Base-by-base conservation (phyloP, 2,888 invertebrate genomes). In the Palloptera scutellata region DNA sequence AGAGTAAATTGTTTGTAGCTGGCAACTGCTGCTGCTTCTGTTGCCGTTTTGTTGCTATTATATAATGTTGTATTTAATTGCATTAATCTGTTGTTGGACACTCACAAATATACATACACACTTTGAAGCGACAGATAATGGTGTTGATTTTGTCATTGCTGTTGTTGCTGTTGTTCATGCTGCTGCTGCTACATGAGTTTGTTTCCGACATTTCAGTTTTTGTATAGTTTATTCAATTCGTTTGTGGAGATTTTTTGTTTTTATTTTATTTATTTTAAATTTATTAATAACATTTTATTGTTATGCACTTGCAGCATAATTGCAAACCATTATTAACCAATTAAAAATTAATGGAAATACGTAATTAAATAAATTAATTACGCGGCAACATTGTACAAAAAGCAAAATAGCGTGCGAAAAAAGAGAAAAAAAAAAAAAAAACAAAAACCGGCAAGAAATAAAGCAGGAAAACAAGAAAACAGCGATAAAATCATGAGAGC, bases 301-400 rank as follows among this genome's bases (percentile, higher is more conserved):
- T 68, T 61, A 54, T 66, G 54, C 65, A 45, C n/a, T 64, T 54
- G 59, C 64, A 69, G 58, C 64, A 69, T 73, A 69, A 72, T 73
- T 67, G 68, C 67, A 48, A 54, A 68, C 68, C 70, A 68, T 72
- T 72, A 71, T 71, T 70, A 72, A 72, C 72, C 72, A 72, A 71
- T 73, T 73, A 72, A 73, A 67, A 66, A 69, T 70, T 70, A 71
- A 73, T 71, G 68, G 58, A 61, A 72, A 61, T 67, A 64, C 64
- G 69, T 73, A 72, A 73, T 73, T 73, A 73, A 73, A 70, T 70
- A 67, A 68, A 73, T 71, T 73, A 71, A 73, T 71, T 73, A 70
- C 68, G 64, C 58, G 20, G 45, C 54, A 58, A 19, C 17, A 43
- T 51, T 42, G 30, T 19, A 4, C 19, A 68, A 53, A 52, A 45